Percentiles rank a stretch among this genome's conserved stretches.
Evolutionary conservation across 2,888 invertebrate species (phyloP).

Genomic region (Mesoligia furuncula): DNA sequence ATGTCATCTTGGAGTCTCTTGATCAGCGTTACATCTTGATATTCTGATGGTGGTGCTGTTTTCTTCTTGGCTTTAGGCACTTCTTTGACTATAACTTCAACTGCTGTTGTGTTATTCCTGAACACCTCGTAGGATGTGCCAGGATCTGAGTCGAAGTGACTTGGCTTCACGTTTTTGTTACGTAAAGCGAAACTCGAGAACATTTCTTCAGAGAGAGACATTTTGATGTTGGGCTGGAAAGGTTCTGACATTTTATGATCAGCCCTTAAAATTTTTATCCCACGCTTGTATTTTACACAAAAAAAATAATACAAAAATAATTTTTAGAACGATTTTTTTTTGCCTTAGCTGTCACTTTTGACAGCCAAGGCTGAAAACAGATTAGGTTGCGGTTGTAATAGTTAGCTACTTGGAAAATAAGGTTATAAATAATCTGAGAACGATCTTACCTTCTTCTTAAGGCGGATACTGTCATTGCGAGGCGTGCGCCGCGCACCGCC

Average conservation of each 20-base stretch:
- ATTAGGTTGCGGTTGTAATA: not conserved
- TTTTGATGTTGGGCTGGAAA: slow-evolving; percentile 65
- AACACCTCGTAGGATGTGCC: slow-evolving; percentile 79
- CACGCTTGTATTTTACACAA: slow-evolving; percentile 65
- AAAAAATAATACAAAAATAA: slow-evolving; percentile 50
- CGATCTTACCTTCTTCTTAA: not conserved
- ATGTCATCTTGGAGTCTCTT: slow-evolving; percentile 71
- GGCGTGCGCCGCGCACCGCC: too few species aligned
- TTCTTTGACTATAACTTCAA: slow-evolving; percentile 84
- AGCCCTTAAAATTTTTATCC: slow-evolving; percentile 10
- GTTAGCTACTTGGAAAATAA: not conserved
- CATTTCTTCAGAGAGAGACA: slow-evolving; percentile 64
- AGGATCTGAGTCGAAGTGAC: slow-evolving; percentile 59
- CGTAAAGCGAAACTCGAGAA: slow-evolving; percentile 52
- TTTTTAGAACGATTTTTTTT: slow-evolving; percentile 38
- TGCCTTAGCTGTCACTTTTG: slow-evolving; percentile 27
- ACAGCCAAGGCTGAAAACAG: slow-evolving; percentile 17
- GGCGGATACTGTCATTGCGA: too few species aligned
- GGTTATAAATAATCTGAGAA: not conserved
- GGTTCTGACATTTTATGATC: slow-evolving; percentile 61
- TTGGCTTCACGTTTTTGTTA: slow-evolving; percentile 46
- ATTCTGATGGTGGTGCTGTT: slow-evolving; percentile 36
- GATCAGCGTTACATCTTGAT: slow-evolving; percentile 48
- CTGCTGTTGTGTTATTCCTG: slow-evolving; percentile 82
- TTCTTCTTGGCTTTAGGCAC: slow-evolving; percentile 71